Base-by-base conservation (phyloP, 1,140 invertebrate genomes). In the Leptinotarsa defecta region DNA sequence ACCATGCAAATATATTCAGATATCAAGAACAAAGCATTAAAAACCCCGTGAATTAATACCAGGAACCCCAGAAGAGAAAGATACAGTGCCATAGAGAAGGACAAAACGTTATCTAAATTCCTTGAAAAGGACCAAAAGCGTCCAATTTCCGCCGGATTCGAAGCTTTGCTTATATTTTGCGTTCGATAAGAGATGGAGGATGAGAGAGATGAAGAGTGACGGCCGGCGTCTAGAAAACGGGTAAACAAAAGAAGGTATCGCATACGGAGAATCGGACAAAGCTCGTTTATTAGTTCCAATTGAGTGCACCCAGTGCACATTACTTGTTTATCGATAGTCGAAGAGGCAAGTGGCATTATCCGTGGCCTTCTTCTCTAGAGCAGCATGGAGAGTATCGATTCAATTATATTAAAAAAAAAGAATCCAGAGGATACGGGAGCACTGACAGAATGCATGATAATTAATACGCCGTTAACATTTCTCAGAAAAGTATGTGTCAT, bases 321-420 rank as follows among this genome's bases (percentile, higher is more conserved):
- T 27, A 68, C 65, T 68, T 43, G 65, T 68, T 68, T 43, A 24
- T 24, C 65, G 65, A 68, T 68, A 68, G 22, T 68, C 65, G 27
- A 27, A 68, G 20, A 27, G 3, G 11, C 19, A 68, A 68, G 65
- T 43, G 22, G 0, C 65, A 17, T 57, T 57, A 8, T 57, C 2
- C 3, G 4, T 19, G 13, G 52, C 17, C 15, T n/a, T 57, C 4
- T 17, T 57, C 2, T 57, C 52, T 57, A 19, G 52, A n/a, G 5
- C 6, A 17, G 15, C 4, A 43, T 43, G 34, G 52, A 57, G 17
- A 0, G 13, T 57, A 57, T 57, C 52, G 52, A 19, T 57, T 19
- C 52, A 19, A 13, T 43, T 43, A 11, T 43, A 43, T 11, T 34
- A 5, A 34, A 34, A 34, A 34, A 34, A 34, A 34, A 1, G 34